These are phyloP conservation scores for Coleophora deauratella DNA, from an alignment of 2,888 invertebrate species.

Conservation along the genomic window DNA sequence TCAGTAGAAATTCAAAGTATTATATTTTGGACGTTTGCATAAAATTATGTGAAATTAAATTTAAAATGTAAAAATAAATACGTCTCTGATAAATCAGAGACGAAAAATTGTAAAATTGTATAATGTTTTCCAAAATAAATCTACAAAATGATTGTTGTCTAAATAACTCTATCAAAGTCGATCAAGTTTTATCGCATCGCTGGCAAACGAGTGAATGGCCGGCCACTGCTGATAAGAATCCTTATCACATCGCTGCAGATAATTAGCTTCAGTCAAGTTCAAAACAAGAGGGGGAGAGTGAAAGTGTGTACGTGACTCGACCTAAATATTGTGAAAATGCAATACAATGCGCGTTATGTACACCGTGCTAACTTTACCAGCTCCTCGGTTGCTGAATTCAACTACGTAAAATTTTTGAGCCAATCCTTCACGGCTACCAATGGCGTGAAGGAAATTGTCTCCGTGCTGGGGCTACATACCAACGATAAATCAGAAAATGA, in stretches of 20 bases:
- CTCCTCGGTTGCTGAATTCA: conserved; percentile 51
- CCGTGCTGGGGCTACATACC: conserved; percentile 51
- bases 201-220: conserved; percentile 37
- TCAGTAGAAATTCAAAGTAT: not conserved
- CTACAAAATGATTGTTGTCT: too few species aligned
- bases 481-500: conserved; percentile 21
- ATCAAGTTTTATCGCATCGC: conserved; percentile 34
- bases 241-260: conserved; percentile 33
- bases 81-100: too few species aligned
- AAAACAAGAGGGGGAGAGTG: conserved; percentile 31
- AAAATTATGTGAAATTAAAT: too few species aligned
- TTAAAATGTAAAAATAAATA: too few species aligned
- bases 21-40: not conserved
- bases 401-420: conserved; percentile 54
- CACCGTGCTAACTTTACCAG: conserved; percentile 56
- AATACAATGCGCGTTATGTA: conserved; percentile 30
- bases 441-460: conserved; percentile 53
- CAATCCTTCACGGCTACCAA: conserved; percentile 42
- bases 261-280: conserved; percentile 53
- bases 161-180: not conserved
- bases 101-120: too few species aligned
- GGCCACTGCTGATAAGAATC: conserved; percentile 21
- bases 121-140: too few species aligned
- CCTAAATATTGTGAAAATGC: conserved; percentile 34
- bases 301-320: conserved; percentile 36